Evolutionary conservation across 2,888 invertebrate species (phyloP), one percentile per base, ranked within the genome.

Genomic region (Caenorhabditis doughertyi): DNA sequence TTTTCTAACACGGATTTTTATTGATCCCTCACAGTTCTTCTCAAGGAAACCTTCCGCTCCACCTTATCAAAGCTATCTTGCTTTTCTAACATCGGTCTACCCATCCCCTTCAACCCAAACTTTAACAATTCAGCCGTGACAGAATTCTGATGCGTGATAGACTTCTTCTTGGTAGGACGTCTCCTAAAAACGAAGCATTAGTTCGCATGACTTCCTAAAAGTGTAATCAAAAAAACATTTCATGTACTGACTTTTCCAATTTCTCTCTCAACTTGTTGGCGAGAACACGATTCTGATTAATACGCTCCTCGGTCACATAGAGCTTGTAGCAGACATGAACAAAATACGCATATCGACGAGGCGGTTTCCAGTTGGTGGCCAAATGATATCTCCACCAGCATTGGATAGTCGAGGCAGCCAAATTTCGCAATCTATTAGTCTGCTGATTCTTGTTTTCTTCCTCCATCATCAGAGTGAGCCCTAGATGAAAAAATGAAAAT

Each of bases 401-500:
- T 58, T 89, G 89, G 60, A 89, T 89, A n/a, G 87, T 70, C 4
- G 84, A 83, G 2, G 89, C 89, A 0, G 89, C 88, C 23, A 87
- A 53, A 64, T 88, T 85, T 64, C 88, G 79, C 25, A 89, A 74
- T 53, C 85, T 82, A 13, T 68, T 81, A 44, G 87, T 79, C 49
- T 88, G 79, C 62, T 89, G 82, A 32, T 84, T 72, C 55, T 89
- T 88, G 42, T 86, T 84, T 44, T 89, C 88, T 42, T 90, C 87
- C 53, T 89, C 87, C 81, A 90, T 85, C 89, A 89, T 87, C 47
- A 90, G 76, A 8, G 88, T 86, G 70, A 90, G 81, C 8, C 84
- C 84, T 80, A 42, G 23, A 49, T 39, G 4, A 55, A 32, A 32
- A 18, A 70, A 35, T 35, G 35, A 32, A 35, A 56, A 35, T 8